Evolutionary conservation across 2,888 invertebrate species (phyloP).

Genomic region (Rhynchonema sp.): DNA sequence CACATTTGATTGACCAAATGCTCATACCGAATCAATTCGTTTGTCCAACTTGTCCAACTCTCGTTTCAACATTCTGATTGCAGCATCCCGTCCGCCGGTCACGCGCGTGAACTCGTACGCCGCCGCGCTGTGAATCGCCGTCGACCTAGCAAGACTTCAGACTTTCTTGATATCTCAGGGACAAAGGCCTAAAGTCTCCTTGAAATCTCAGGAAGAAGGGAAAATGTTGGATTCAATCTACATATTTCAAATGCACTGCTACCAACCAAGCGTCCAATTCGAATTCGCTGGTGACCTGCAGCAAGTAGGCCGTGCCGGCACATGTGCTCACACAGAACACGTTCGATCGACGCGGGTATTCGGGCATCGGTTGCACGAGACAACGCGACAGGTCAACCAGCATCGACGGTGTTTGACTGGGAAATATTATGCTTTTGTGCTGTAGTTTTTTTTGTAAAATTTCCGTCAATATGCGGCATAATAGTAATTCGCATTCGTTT

Average conservation of each 20-base stretch:
- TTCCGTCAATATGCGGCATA: too few species aligned
- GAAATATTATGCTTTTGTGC: too few species aligned
- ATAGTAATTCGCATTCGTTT: too few species aligned
- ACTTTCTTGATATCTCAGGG: too few species aligned
- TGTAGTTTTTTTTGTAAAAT: too few species aligned
- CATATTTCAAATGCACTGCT: too few species aligned
- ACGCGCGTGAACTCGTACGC: slow-evolving; percentile 1
- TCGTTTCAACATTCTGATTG: neutral
- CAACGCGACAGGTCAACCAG: slow-evolving; percentile 9
- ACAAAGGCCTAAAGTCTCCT: too few species aligned
- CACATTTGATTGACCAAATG: too few species aligned
- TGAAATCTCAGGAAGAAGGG: too few species aligned
- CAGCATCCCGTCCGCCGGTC: neutral
- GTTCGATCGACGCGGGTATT: slow-evolving; percentile 88
- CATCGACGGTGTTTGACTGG: neutral
- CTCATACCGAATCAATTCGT: neutral
- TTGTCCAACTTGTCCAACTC: slow-evolving; percentile 5
- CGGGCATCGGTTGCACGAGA: slow-evolving; percentile 98
- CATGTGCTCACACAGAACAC: slow-evolving; percentile 95
- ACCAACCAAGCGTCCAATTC: neutral
- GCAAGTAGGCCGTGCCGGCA: slow-evolving; percentile 89
- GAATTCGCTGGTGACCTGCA: slow-evolving; percentile 46
- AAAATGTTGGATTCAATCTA: too few species aligned
- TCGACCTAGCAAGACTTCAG: too few species aligned
- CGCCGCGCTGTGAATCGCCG: slow-evolving; percentile 3